phyloP scores from a whole-genome alignment of 2,113 vertebrate genomes.

The Morone saxatilis region DNA sequence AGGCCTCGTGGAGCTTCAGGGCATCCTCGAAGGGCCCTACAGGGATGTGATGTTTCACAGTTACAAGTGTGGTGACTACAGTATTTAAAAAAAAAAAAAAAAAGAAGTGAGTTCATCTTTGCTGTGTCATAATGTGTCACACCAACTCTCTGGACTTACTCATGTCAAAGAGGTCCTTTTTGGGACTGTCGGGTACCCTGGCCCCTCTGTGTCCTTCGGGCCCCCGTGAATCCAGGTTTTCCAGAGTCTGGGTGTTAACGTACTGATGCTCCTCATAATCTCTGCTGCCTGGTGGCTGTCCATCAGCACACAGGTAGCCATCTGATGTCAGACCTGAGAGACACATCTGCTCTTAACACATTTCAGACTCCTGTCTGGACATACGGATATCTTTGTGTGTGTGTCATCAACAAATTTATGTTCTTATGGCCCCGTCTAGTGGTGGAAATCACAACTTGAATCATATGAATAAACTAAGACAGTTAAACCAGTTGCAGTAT shows the following conservation, averaged over 20 bases:
- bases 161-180: slow-evolving; percentile 98
- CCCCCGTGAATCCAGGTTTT: slow-evolving; percentile 74
- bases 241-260: slow-evolving; percentile 93
- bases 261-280: slow-evolving; percentile 97
- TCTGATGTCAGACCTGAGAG: slow-evolving; percentile 83
- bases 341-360: neutral
- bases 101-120: neutral
- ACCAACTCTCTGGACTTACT: slow-evolving; percentile 82
- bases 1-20: slow-evolving; percentile 91
- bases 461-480: neutral
- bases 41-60: neutral
- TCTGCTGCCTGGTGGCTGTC: slow-evolving; percentile 81
- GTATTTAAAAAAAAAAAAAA: neutral
- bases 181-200: slow-evolving; percentile 87
- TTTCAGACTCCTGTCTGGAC: neutral
- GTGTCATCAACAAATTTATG: neutral
- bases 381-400: neutral
- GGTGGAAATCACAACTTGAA: slow-evolving; percentile 3
- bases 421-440: slow-evolving; percentile 20
- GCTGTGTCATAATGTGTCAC: neutral
- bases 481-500: neutral
- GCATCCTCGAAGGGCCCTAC: slow-evolving; percentile 96
- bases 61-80: neutral
- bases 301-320: slow-evolving; percentile 91
- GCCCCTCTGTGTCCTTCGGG: slow-evolving; percentile 51